Percentiles rank a stretch among this genome's conserved stretches.
Conservation (phyloP, 2,888 invertebrate genomes). For the Axea sp. region DNA sequence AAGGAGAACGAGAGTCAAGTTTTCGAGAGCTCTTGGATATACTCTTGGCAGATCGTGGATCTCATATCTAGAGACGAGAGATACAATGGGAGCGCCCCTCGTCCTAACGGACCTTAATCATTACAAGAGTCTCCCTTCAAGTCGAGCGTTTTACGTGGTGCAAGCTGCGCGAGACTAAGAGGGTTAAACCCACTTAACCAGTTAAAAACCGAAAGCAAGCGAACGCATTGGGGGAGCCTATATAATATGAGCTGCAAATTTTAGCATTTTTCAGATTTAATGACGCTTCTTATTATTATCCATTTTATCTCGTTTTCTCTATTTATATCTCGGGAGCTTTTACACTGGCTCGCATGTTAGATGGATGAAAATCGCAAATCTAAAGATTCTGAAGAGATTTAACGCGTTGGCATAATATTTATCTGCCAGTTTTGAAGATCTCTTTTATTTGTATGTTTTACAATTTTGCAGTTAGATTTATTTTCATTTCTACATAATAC, state of each 20-base stretch:
- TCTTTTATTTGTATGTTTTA: not conserved
- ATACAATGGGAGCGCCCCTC: slow-evolving; percentile 72
- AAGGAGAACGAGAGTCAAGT: slow-evolving; percentile 66
- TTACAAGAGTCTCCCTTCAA: slow-evolving; percentile 68
- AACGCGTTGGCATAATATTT: slow-evolving; percentile 14
- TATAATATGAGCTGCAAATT: slow-evolving; percentile 55
- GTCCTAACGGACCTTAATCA: slow-evolving; percentile 75
- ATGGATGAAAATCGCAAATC: slow-evolving; percentile 4
- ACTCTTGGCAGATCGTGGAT: slow-evolving; percentile 65
- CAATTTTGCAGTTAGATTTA: not conserved
- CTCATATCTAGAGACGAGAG: slow-evolving; percentile 68
- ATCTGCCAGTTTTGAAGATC: not conserved
- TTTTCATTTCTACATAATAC: too few species aligned
- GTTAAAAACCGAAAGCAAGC: slow-evolving; percentile 44
- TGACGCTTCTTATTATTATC: slow-evolving; percentile 50
- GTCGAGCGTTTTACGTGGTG: slow-evolving; percentile 68
- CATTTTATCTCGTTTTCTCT: slow-evolving; percentile 15
- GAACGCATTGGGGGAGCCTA: slow-evolving; percentile 23
- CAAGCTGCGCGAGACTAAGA: slow-evolving; percentile 45
- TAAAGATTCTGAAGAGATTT: slow-evolving; percentile 18
- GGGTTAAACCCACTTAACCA: slow-evolving; percentile 55
- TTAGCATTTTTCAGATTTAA: slow-evolving; percentile 48
- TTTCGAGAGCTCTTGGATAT: slow-evolving; percentile 71
- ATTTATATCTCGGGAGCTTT: slow-evolving; percentile 23
- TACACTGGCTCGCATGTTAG: slow-evolving; percentile 13